Percentiles rank a stretch among this genome's conserved stretches.
Conservation (phyloP, 2,888 invertebrate species). For the Morpho deidamia region DNA sequence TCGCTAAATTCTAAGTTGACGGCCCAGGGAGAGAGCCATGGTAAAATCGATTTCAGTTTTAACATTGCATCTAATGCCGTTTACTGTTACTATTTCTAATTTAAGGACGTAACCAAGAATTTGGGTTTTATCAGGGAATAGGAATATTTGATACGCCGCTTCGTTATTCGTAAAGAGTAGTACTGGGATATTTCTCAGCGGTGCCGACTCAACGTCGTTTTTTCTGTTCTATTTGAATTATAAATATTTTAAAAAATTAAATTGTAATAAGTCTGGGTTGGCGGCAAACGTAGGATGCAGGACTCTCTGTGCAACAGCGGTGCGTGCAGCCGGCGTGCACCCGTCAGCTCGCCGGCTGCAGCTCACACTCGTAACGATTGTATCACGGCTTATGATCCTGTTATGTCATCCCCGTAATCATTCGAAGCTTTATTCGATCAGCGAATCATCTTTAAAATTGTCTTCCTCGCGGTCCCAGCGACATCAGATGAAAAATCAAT, state of each 20-base stretch:
- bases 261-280: constrained; percentile 6
- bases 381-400: constrained; percentile 19
- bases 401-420: constrained; percentile 19
- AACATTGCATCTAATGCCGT: not conserved
- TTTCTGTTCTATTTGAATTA: constrained; percentile 33
- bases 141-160: constrained; percentile 19
- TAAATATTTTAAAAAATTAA: constrained; percentile 34
- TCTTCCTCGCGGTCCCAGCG: too few relatives aligned
- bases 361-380: constrained; percentile 22
- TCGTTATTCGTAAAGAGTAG: constrained; percentile 9
- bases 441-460: too few relatives aligned
- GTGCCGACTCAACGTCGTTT: constrained; percentile 48
- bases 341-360: constrained; percentile 15
- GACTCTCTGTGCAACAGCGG: not conserved
- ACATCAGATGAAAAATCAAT: too few relatives aligned
- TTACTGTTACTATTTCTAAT: not conserved
- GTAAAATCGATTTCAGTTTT: constrained; percentile 73
- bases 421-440: not conserved
- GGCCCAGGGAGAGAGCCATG: constrained; percentile 86
- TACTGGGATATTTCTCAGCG: constrained; percentile 56
- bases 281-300: constrained; percentile 16
- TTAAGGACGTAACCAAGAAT: too few relatives aligned
- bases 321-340: constrained; percentile 10
- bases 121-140: not conserved
- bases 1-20: constrained; percentile 83